Base-by-base conservation (phyloP, 1,140 invertebrate genomes). In the Drosophila ironensis region DNA sequence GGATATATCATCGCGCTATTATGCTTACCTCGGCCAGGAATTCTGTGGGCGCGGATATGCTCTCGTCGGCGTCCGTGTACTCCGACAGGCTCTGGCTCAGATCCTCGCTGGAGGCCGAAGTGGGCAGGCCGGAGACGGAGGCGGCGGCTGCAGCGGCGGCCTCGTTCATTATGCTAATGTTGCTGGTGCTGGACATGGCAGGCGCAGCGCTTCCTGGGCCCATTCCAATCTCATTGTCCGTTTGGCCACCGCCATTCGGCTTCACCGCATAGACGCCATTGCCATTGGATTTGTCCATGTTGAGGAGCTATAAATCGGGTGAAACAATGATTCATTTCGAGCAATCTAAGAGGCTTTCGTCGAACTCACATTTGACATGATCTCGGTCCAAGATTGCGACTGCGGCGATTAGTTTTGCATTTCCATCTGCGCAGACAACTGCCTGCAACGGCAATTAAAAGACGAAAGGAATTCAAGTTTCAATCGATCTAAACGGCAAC, bases 51-150 rank as follows among this genome's bases (percentile, higher is more conserved):
- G 94, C 94, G 25, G 92, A 92, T 68, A 93, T 92, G 51, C 93
- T 92, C 75, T 94, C 93, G 80, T 94, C 93, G 22, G 93, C 93
- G 78, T 95, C 94, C 12, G 94, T 94, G 74, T 94, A 93, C 74
- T 94, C 93, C 53, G 75, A 88, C 48, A 86, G 88, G 75, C 72
- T 91, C 50, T 88, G 80, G 47, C 89, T 90, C n/a, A 89, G 72
- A 52, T 90, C 88, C 72, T 90, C 88, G 56, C 78, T 89, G n/a
- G 89, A 90, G 19, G 76, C 72, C 54, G 88, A 86, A 52, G 87
- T 86, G 42, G 84, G 75, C 45, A 89, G 38, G 40, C 78, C 72
- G 48, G 76, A 63, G 11, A 66, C 70, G 28, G 71, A 81, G 52
- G 73, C 64, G 28, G 72, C 70, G 19, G 77, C 70, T 30, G 87